Evolutionary conservation across 2,888 invertebrate genomes (phyloP), one percentile per base, ranked within the genome.

Genomic region (Reticulitermes lucifugus): DNA sequence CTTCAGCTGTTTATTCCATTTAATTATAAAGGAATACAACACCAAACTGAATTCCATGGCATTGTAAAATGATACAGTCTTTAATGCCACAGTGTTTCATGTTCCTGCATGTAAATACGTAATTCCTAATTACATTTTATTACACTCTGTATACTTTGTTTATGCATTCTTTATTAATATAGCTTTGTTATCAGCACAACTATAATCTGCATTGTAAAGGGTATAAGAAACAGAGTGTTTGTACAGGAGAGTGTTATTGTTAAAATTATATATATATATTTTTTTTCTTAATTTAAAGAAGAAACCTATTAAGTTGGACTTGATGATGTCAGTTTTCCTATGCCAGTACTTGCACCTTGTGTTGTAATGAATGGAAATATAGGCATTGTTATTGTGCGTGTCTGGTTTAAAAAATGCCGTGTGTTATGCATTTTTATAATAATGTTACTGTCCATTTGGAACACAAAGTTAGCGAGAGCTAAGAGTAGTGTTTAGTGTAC

Each of bases 381-480:
- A 46, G 9, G 6, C 12, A 46, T 46, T 46, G 46, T 46, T 46
- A 46, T 12, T 35, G 35, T 35, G 51, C 14, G 21, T 79, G 79
- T 65, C 65, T 65, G 65, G 14, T 65, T 35, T 18, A 25, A 65
- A 65, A 10, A n/a, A 5, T 46, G 51, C 25, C 51, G 79, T 51
- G 41, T 51, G 9, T 51, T 51, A 79, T n/a, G 51, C 51, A 51
- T 79, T 79, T 79, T 79, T 79, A 79, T 79, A 79, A 79, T 10
- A 60, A 55, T 80, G 41, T 21, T 41, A 35, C 80, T 80, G 80
- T 80, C 60, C 80, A 55, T 80, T 60, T 80, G 80, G 60, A 80
- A 80, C 60, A 59, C 6, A 80, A 35, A 80, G 29, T 35, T 59
- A 22, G n/a, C 60, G 80, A 80, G 59, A 80, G 60, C 29, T 80